phyloP scores from a whole-genome alignment of 2,113 vertebrate genomes.

The Bagarius yarrelli region DNA sequence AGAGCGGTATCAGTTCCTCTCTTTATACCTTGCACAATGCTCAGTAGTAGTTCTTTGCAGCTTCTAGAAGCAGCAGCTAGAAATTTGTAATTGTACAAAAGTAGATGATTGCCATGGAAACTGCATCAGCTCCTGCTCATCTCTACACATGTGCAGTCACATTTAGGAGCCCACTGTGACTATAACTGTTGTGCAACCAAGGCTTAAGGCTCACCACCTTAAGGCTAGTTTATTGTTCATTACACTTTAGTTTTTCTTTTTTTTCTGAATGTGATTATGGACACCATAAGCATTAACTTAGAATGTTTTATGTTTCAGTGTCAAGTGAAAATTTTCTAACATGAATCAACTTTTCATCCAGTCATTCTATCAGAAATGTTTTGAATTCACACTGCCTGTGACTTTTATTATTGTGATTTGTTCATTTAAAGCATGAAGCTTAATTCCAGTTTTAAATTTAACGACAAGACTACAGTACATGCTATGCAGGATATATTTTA shows the following conservation, averaged over 20 bases:
- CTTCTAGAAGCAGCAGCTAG: constrained; percentile 53
- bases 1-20: constrained; percentile 34
- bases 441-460: background rate
- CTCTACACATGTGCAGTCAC: constrained; percentile 30
- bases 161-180: constrained; percentile 17
- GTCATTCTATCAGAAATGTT: background rate
- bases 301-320: background rate
- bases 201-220: background rate
- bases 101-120: constrained; percentile 69
- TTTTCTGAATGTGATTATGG: background rate
- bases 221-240: background rate
- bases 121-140: constrained; percentile 58
- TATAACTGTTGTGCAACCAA: constrained; percentile 32
- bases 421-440: background rate
- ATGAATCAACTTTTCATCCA: background rate
- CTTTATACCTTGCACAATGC: no score
- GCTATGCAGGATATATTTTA: background rate
- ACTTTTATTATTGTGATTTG: background rate
- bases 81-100: constrained; percentile 59
- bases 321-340: background rate
- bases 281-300: no score
- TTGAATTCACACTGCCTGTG: background rate
- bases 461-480: background rate
- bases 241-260: background rate
- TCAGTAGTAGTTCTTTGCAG: constrained; percentile 10